A percentile compares a stretch with the other conserved stretches of the same genome.
phyloP scores from a whole-genome alignment of 2,888 invertebrate species.

The Electrophaes corylata region DNA sequence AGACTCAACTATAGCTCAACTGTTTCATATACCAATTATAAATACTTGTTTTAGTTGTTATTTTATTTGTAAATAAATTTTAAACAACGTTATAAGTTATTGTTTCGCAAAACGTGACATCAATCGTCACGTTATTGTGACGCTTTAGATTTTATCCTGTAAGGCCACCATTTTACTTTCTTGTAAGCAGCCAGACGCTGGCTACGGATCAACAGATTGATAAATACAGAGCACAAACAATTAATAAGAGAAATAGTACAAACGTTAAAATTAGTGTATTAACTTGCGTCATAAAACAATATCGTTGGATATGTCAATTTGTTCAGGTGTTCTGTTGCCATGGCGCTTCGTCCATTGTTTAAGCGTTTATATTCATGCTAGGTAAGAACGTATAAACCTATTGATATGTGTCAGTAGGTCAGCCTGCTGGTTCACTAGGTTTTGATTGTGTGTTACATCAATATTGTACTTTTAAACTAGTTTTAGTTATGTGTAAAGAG shows the following conservation, averaged over 20 bases:
- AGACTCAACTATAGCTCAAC: no score
- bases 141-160: not conserved
- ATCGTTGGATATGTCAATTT: slow-evolving; percentile 20
- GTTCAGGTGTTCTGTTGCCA: slow-evolving; percentile 38
- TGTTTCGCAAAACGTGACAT: no score
- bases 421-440: slow-evolving; percentile 47
- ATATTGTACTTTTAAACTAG: slow-evolving; percentile 24
- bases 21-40: no score
- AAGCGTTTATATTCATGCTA: slow-evolving; percentile 31
- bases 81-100: no score
- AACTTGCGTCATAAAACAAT: slow-evolving; percentile 17
- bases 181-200: not conserved
- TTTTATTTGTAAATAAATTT: no score
- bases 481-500: not conserved
- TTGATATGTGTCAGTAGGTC: slow-evolving; percentile 53
- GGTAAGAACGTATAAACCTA: no score
- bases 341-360: slow-evolving; percentile 30
- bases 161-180: not conserved
- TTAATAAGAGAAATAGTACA: no score
- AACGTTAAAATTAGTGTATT: not conserved
- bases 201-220: not conserved
- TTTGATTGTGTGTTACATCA: slow-evolving; percentile 37
- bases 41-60: no score
- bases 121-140: not conserved
- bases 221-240: not conserved